A percentile compares a stretch with the other conserved stretches of the same genome.
Evolutionary conservation across 2,888 invertebrate species (phyloP).

Genomic region (Watsonalla cultraria): DNA sequence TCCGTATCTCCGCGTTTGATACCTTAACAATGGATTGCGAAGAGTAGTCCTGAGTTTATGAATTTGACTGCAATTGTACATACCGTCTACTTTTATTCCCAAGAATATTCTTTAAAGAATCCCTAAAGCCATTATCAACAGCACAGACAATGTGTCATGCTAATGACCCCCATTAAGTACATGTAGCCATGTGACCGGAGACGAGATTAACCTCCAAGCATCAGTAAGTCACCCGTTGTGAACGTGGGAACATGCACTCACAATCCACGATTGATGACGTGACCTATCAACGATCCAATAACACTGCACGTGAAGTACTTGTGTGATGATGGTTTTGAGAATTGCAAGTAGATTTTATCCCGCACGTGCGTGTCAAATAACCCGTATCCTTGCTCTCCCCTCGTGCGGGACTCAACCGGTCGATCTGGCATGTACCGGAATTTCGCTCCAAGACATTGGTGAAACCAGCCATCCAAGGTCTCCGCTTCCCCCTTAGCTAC

Average conservation of each 20-base stretch:
- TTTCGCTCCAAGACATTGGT: conserved; percentile 44
- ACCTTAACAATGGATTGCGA: neutral
- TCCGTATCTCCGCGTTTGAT: no score
- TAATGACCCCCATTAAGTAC: conserved; percentile 1
- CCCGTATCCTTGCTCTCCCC: conserved; percentile 65
- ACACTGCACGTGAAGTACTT: conserved; percentile 12
- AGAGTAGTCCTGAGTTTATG: neutral
- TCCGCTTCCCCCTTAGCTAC: conserved; percentile 21
- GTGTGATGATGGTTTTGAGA: conserved; percentile 3
- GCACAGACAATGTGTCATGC: neutral
- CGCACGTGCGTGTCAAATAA: conserved; percentile 59
- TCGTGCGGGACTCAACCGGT: conserved; percentile 56
- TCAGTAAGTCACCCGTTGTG: conserved; percentile 6
- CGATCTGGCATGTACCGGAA: conserved; percentile 46
- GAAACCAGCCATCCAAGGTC: conserved; percentile 32
- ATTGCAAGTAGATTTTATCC: conserved; percentile 2
- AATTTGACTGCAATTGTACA: no score
- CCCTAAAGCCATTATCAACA: neutral
- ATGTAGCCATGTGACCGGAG: conserved; percentile 1
- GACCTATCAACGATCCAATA: conserved; percentile 8
- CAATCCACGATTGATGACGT: conserved; percentile 18
- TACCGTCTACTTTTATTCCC: neutral
- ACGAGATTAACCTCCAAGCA: conserved; percentile 1
- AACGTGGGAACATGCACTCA: conserved; percentile 23
- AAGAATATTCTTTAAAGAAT: neutral